Conservation (phyloP, 2,797 vertebrate genomes). For the Urosaurus nigricauda region DNA sequence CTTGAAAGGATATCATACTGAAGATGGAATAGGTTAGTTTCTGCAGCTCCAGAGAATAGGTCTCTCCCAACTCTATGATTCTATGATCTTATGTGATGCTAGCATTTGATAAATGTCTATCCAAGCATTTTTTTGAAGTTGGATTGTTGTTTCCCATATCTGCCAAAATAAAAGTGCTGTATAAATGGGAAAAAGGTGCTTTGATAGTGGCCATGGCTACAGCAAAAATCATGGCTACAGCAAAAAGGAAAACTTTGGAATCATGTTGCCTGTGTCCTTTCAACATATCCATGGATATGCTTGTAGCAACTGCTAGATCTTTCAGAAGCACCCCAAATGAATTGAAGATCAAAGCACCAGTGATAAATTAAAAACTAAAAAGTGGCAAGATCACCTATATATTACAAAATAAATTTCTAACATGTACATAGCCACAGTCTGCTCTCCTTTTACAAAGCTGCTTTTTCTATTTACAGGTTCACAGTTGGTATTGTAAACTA, state of each 20-base stretch:
- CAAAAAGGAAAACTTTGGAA: neutral
- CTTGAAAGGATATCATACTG: too few species aligned
- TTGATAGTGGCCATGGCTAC: neutral
- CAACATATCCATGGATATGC: neutral
- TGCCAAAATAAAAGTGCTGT: neutral
- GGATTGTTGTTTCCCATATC: neutral
- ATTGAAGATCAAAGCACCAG: neutral
- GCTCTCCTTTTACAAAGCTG: slow-evolving; percentile 12
- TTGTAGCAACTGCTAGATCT: neutral
- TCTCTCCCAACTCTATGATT: too few species aligned
- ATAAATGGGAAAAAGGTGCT: too few species aligned
- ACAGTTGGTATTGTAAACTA: slow-evolving; percentile 23
- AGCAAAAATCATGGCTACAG: too few species aligned
- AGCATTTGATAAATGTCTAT: neutral
- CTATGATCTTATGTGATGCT: neutral
- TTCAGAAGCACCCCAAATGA: neutral
- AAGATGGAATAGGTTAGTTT: too few species aligned
- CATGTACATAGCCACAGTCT: neutral
- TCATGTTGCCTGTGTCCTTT: neutral
- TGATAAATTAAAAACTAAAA: neutral
- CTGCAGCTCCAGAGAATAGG: too few species aligned
- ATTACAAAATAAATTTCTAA: neutral
- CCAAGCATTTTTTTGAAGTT: neutral
- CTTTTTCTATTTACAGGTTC: slow-evolving; percentile 42
- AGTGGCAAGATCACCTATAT: neutral